phyloP scores from a whole-genome alignment of 2,113 vertebrate genomes.

The Caranx ignobilis region DNA sequence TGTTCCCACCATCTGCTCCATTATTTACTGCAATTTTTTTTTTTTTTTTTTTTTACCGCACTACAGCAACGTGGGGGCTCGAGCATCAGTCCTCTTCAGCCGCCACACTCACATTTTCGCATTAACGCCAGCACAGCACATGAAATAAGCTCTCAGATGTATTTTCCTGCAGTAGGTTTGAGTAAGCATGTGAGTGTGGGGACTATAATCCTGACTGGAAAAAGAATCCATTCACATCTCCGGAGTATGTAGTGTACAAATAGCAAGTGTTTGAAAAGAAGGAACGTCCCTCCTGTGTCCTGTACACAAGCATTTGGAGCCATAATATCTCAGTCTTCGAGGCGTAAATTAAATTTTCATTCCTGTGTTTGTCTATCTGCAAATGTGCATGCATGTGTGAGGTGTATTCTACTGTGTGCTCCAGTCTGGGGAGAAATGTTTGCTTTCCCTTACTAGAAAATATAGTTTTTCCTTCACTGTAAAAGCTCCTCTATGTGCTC shows the following conservation, averaged over 20 bases:
- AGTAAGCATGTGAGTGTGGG: constrained; percentile 14
- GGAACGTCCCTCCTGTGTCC: constrained; percentile 5
- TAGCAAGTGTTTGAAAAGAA: constrained; percentile 20
- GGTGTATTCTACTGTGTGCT: background rate
- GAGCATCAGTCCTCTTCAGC: constrained; percentile 30
- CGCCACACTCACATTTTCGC: constrained; percentile 57
- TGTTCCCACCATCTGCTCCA: constrained; percentile 19
- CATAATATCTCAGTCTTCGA: constrained; percentile 26
- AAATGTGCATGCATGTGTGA: background rate
- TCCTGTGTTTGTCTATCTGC: constrained; percentile 13
- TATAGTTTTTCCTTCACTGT: background rate
- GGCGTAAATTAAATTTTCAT: constrained; percentile 10
- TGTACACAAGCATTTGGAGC: background rate
- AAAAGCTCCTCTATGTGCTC: constrained; percentile 8
- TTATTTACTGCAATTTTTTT: constrained; percentile 35
- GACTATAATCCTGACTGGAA: constrained; percentile 28
- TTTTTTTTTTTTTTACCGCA: too few relatives aligned
- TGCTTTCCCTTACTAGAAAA: constrained; percentile 29
- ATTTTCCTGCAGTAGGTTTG: constrained; percentile 32
- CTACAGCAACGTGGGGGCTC: constrained; percentile 15
- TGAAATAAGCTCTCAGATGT: constrained; percentile 53
- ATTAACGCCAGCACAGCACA: constrained; percentile 45
- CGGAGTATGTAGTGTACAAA: constrained; percentile 28
- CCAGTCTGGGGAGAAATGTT: background rate
- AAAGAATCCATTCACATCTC: constrained; percentile 5